Conservation (phyloP, 2,113 vertebrate genomes). For the Cromileptes altivelis region DNA sequence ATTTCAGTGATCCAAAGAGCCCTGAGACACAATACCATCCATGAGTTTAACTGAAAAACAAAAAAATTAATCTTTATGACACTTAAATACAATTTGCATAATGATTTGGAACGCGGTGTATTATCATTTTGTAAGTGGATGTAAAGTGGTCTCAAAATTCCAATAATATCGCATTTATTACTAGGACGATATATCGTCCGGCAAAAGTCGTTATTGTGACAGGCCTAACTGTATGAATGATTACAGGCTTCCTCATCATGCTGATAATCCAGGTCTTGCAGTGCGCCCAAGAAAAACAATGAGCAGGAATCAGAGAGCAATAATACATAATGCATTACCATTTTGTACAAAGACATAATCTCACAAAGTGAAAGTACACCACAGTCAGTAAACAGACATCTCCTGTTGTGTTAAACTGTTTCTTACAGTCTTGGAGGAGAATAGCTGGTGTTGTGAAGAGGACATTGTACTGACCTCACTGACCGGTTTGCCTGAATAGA, state of each 20-base stretch:
- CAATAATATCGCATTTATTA: too few species aligned
- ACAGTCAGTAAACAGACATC: slow-evolving; percentile 9
- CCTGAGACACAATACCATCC: too few species aligned
- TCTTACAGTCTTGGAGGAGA: slow-evolving; percentile 1
- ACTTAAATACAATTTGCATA: too few species aligned
- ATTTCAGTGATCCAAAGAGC: too few species aligned
- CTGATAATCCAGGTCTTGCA: slow-evolving; percentile 4
- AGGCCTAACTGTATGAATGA: too few species aligned
- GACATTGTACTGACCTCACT: slow-evolving; percentile 34
- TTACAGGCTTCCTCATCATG: background rate
- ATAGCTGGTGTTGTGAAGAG: slow-evolving; percentile 10
- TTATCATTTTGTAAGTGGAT: too few species aligned
- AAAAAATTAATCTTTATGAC: too few species aligned
- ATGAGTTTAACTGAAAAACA: too few species aligned
- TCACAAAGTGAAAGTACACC: background rate
- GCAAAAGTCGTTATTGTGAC: too few species aligned
- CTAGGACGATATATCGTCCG: too few species aligned
- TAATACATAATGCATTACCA: background rate
- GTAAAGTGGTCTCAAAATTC: too few species aligned
- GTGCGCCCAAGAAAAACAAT: background rate
- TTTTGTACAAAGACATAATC: background rate
- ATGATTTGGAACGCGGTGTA: too few species aligned
- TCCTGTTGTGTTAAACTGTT: slow-evolving; percentile 2
- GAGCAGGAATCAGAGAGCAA: background rate
- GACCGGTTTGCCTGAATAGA: slow-evolving; percentile 17